Evolutionary conservation across 2,888 invertebrate genomes (phyloP), one percentile per base, ranked within the genome.

Genomic region (Cancer borealis): DNA sequence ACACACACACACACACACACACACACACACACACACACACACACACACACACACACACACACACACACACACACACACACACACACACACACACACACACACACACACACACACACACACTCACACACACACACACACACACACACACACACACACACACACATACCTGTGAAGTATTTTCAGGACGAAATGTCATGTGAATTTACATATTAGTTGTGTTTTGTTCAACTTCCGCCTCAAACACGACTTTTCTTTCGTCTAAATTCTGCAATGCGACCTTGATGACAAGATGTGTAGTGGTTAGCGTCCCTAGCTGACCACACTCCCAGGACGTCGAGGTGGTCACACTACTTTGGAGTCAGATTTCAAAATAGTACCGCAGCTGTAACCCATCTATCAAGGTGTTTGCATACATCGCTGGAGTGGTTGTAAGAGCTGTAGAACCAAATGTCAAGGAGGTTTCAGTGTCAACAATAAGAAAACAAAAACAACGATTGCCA

Each of bases 21-120:
- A 84, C 79, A 73, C 79, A 84, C 79, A 84, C 79, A 84, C 79
- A 84, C 79, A 84, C 79, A 84, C 79, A 84, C 79, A 84, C 79
- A 84, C 79, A 84, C 79, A 84, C 79, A 84, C 79, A 30, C 79
- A 84, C 84, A 39, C 84, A 3, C 84, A 39, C 84, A 39, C 84
- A 8, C 84, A 39, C 39, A 84, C 84, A 84, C 84, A 84, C 14
- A 49, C 66, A 66, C 66, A 66, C 66, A 66, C 66, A 66, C 66
- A 66, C 66, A 66, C 84, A 84, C 84, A 39, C 30, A 26, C 14
- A 14, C 73, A 2, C 84, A 4, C 30, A 30, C 79, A 30, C 30
- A 79, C 79, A 30, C 79, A 79, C 79, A 39, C 79, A 84, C 79
- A 79, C 79, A 79, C 79, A 84, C 79, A 84, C 79, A 73, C 79